A percentile compares a stretch with the other conserved stretches of the same genome.
phyloP scores from a whole-genome alignment of 1,140 invertebrate species.

The Pectinophora gossypiella region DNA sequence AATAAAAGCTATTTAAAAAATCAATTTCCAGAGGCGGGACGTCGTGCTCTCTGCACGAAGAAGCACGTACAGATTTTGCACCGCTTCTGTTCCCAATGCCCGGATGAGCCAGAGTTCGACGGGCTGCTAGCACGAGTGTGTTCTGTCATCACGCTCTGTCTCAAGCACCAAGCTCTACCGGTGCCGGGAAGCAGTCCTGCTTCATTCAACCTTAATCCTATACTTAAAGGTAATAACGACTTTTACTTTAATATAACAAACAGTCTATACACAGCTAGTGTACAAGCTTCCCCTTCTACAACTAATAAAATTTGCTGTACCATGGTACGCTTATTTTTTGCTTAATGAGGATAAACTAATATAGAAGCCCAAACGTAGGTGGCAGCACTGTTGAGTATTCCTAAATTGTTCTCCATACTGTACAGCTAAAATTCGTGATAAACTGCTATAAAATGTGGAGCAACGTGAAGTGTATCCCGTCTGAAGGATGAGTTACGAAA shows the following conservation, averaged over 20 bases:
- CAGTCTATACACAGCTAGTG: too few relatives aligned
- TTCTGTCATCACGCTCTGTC: slow-evolving; percentile 79
- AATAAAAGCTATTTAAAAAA: not conserved
- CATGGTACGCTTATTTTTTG: too few relatives aligned
- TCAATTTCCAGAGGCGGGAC: slow-evolving; percentile 75
- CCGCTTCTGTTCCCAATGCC: slow-evolving; percentile 79
- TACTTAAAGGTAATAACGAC: slow-evolving; percentile 56
- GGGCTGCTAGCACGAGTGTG: slow-evolving; percentile 78
- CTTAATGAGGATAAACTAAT: too few relatives aligned
- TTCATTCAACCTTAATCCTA: slow-evolving; percentile 66
- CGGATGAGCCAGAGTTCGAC: slow-evolving; percentile 80
- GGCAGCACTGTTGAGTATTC: too few relatives aligned
- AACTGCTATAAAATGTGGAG: too few relatives aligned
- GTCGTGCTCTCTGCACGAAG: slow-evolving; percentile 77
- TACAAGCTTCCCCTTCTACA: not conserved
- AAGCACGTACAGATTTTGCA: slow-evolving; percentile 79
- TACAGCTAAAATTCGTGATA: too few relatives aligned
- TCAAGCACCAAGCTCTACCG: slow-evolving; percentile 79
- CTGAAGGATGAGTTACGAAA: too few relatives aligned
- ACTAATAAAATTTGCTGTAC: not conserved
- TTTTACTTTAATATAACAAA: too few relatives aligned
- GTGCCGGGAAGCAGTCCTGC: slow-evolving; percentile 76
- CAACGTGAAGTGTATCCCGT: too few relatives aligned
- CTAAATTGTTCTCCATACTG: too few relatives aligned
- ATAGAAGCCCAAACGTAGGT: too few relatives aligned